Conservation (phyloP, 2,888 invertebrate species). For the Saturnia pavonia region DNA sequence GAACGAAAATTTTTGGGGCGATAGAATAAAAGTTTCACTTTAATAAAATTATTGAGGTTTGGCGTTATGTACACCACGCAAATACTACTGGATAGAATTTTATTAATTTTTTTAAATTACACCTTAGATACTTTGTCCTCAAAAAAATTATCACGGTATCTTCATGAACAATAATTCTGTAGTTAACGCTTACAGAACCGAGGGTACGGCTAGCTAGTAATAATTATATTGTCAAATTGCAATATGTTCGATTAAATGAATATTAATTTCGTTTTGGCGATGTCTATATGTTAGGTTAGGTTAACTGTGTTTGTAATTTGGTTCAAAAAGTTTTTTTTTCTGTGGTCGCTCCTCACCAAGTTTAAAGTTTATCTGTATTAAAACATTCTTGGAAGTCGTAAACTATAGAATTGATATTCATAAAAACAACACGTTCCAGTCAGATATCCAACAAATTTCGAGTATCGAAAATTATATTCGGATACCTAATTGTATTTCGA, state of each 20-base stretch:
- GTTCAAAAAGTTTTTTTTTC: neutral
- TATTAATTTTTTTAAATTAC: no score
- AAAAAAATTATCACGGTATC: no score
- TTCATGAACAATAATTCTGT: no score
- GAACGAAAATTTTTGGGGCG: no score
- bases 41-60: no score
- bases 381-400: neutral
- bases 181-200: no score
- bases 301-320: neutral
- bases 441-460: neutral
- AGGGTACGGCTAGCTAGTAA: neutral
- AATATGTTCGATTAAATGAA: neutral
- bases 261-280: neutral
- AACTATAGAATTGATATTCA: no score
- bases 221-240: neutral
- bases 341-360: neutral
- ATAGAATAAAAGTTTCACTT: no score
- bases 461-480: neutral
- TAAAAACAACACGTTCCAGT: neutral
- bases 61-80: no score
- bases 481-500: neutral
- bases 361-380: neutral
- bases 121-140: no score
- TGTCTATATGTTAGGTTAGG: neutral
- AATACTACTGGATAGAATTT: no score